Evolutionary conservation across 2,113 vertebrate genomes (phyloP).

Genomic region (Solea solea): DNA sequence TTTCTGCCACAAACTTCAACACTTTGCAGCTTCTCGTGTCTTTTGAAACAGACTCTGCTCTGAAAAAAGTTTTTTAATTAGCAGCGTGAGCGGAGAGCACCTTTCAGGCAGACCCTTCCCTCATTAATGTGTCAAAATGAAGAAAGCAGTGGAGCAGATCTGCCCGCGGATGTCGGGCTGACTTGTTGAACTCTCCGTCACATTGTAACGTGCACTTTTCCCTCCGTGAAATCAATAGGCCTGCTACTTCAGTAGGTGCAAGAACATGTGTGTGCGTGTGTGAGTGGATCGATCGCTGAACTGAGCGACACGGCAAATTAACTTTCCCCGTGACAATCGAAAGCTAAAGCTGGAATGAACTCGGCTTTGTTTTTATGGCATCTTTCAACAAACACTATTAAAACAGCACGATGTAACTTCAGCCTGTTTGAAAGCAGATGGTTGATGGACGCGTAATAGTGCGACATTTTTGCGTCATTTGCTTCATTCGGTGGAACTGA

Average conservation of each 20-base stretch:
- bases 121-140: background rate
- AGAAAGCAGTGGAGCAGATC: constrained; percentile 4
- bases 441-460: too few species aligned
- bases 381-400: too few species aligned
- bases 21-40: background rate
- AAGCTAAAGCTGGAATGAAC: too few species aligned
- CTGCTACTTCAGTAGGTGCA: background rate
- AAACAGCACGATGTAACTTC: too few species aligned
- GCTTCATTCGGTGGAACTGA: too few species aligned
- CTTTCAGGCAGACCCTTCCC: background rate
- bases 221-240: too few species aligned
- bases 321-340: too few species aligned
- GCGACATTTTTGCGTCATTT: too few species aligned
- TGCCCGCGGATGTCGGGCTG: background rate
- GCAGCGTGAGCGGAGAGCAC: background rate
- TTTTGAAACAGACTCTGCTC: background rate
- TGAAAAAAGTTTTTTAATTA: constrained; percentile 12
- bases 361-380: too few species aligned
- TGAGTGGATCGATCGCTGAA: too few species aligned
- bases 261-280: background rate
- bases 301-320: too few species aligned
- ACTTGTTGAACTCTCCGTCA: constrained; percentile 6
- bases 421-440: too few species aligned
- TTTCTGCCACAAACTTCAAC: background rate
- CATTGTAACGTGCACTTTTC: constrained; percentile 5